A percentile compares a stretch with the other conserved stretches of the same genome.
Evolutionary conservation across 1,140 invertebrate genomes (phyloP).

Genomic region (Hyphantria cunea): DNA sequence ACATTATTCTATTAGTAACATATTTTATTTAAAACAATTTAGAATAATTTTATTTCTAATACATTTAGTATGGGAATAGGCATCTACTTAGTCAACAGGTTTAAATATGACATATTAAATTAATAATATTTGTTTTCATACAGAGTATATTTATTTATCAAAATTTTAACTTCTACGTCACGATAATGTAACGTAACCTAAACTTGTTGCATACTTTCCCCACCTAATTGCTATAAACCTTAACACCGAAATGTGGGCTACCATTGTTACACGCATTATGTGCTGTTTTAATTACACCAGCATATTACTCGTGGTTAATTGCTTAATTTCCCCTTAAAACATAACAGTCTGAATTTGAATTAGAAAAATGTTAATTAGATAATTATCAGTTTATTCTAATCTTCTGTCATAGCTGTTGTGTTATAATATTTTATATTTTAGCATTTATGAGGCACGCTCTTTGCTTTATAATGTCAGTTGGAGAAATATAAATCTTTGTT

Average conservation of each 20-base stretch:
- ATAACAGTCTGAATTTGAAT: constrained; percentile 4
- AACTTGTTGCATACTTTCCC: constrained; percentile 17
- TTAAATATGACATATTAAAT: too few species aligned
- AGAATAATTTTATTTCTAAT: too few species aligned
- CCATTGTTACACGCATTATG: constrained; percentile 17
- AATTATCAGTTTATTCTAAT: constrained; percentile 11
- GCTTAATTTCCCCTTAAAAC: constrained; percentile 22
- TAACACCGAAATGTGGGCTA: constrained; percentile 25
- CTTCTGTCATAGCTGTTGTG: neutral
- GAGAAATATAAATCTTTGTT: too few species aligned
- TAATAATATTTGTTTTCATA: too few species aligned
- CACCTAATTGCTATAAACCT: constrained; percentile 17
- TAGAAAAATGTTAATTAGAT: constrained; percentile 18
- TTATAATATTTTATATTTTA: too few species aligned
- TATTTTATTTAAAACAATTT: too few species aligned
- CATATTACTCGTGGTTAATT: constrained; percentile 15
- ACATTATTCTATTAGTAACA: too few species aligned
- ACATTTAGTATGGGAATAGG: too few species aligned
- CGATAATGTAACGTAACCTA: constrained; percentile 13
- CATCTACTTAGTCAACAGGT: too few species aligned
- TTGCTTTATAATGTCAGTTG: too few species aligned
- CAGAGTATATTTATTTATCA: too few species aligned
- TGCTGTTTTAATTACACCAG: constrained; percentile 22
- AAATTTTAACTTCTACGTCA: neutral
- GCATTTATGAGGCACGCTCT: too few species aligned